Conservation (phyloP, 2,888 invertebrate genomes). For the Boloria selene region DNA sequence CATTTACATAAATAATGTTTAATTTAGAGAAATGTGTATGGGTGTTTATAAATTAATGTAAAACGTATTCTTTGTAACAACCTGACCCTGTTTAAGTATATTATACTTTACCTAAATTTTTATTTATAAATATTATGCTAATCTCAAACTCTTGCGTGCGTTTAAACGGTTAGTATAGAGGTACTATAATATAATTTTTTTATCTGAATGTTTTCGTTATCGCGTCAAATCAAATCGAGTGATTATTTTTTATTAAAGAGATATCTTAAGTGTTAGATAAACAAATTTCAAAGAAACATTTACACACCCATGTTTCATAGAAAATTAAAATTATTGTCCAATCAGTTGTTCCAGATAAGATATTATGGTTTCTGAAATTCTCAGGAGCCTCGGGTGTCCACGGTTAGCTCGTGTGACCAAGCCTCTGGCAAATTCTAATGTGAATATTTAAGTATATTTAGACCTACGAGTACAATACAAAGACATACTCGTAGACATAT, state of each 20-base stretch:
- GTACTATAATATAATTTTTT: no score
- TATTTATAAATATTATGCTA: no score
- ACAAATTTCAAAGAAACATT: no score
- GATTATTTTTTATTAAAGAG: no score
- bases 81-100: not conserved
- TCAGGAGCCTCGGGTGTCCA: slow-evolving; percentile 59
- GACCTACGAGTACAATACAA: not conserved
- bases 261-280: no score
- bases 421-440: slow-evolving; percentile 56
- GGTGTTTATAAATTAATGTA: no score
- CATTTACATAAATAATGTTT: slow-evolving; percentile 2
- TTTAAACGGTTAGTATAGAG: no score
- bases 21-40: not conserved
- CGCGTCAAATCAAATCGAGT: no score
- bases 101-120: not conserved
- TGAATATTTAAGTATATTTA: not conserved
- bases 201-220: no score
- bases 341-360: slow-evolving; percentile 16
- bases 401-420: slow-evolving; percentile 69
- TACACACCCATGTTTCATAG: not conserved
- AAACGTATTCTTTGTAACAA: no score
- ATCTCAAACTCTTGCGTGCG: no score
- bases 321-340: not conserved
- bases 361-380: slow-evolving; percentile 59
- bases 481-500: not conserved